phyloP scores from a whole-genome alignment of 2,888 invertebrate genomes.

The Pemphredon lugubris region DNA sequence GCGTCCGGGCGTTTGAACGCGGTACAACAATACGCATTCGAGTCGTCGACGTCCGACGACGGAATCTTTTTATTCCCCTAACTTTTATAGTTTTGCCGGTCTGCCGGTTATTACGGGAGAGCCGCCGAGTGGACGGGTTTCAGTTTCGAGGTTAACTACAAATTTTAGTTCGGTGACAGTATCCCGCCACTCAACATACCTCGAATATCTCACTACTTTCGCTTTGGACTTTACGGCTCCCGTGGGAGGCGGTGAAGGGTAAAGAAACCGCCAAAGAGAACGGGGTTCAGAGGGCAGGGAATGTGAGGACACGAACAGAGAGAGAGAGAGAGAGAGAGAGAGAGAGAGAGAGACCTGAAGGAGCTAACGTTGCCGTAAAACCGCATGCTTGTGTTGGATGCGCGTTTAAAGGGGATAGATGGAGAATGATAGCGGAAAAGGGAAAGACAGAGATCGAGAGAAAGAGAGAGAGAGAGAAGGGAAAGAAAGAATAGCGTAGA shows the following conservation, averaged over 20 bases:
- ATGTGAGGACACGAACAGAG: no score
- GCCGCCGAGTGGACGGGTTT: constrained; percentile 4
- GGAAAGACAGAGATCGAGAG: constrained; percentile 5
- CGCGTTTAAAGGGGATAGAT: constrained; percentile 3
- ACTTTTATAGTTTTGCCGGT: no score
- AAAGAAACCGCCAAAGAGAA: constrained; percentile 39
- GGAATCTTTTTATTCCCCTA: no score
- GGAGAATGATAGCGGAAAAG: constrained; percentile 21
- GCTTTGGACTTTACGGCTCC: constrained; percentile 72
- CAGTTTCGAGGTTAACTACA: constrained; percentile 60
- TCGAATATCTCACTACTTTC: constrained; percentile 73
- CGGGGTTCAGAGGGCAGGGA: no score
- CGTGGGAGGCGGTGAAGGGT: constrained; percentile 66
- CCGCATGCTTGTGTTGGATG: constrained; percentile 63
- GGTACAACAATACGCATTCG: no score
- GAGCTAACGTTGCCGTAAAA: constrained; percentile 68
- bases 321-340: neutral
- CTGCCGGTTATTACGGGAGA: no score
- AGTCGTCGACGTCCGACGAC: no score
- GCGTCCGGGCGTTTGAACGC: no score
- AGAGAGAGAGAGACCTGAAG: constrained; percentile 36
- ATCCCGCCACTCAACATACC: constrained; percentile 60
- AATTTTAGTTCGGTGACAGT: constrained; percentile 59
- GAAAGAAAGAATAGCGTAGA: constrained; percentile 6
- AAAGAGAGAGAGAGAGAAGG: constrained; percentile 4